Base-by-base conservation (phyloP, 2,888 invertebrate species). In the Drosophila macrospina region DNA sequence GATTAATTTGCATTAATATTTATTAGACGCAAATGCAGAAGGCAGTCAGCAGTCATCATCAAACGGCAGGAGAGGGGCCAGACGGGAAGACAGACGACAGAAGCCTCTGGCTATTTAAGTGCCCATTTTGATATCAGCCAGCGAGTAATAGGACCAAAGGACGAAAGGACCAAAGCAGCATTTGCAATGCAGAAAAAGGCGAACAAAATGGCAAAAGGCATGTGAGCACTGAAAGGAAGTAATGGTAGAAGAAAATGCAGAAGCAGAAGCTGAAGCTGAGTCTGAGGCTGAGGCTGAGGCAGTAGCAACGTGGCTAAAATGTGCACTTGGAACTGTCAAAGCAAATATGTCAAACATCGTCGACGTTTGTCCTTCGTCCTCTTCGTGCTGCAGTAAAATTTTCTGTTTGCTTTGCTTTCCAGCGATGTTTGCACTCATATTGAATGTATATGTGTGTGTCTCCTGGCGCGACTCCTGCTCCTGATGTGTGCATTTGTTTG, bases 291-390 rank as follows among this genome's bases (percentile, higher is more conserved):
- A 15, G 8, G 37, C 28, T 37, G 55, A 24, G 34, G 28, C 51
- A 30, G 60, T 28, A 47, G 48, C 24, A 82, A 75, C 86, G 84
- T 86, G 78, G 86, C 84, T 88, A 83, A 85, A 85, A 85, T 88
- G 86, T 86, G 88, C 87, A 86, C 85, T 86, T 82, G 82, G 87
- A 82, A 86, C 86, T 86, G 85, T 86, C 85, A 86, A 86, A 86
- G 85, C 85, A 86, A 88, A 88, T 88, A 86, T 86, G 85, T 86
- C 85, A 88, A 86, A 86, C 85, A 86, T 81, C 77, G 83, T 77
- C 86, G 74, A 73, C 79, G 81, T 84, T 83, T 80, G 86, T 76
- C 75, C 78, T 74, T 66, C 72, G 60, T 64, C 28, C 28, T 45
- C 45, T 32, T 77, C 52, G 65, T 50, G 69, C 67, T 74, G 80